Evolutionary conservation across 2,888 invertebrate species (phyloP).

Genomic region (Cabera pusaria): DNA sequence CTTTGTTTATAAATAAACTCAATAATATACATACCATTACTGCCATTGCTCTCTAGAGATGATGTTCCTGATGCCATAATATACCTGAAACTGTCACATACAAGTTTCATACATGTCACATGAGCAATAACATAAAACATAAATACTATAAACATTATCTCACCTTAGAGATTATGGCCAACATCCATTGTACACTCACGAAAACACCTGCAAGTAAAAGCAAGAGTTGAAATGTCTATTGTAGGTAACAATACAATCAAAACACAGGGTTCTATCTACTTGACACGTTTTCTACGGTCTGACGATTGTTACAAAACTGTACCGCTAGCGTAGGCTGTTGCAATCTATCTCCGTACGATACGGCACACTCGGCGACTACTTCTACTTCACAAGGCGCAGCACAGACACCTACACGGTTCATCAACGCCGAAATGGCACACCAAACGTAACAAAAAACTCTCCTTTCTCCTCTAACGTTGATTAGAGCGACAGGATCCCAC

Average conservation of each 20-base stretch:
- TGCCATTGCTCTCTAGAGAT: constrained; percentile 90
- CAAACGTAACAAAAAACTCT: constrained; percentile 60
- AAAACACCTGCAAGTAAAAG: constrained; percentile 31
- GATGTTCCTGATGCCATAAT: constrained; percentile 91
- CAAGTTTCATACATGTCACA: neutral
- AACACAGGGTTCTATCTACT: constrained; percentile 53
- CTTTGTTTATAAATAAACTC: constrained; percentile 4
- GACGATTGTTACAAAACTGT: constrained; percentile 76
- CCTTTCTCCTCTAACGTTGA: constrained; percentile 62
- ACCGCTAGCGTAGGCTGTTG: constrained; percentile 53
- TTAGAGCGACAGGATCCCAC: constrained; percentile 50
- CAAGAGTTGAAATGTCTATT: constrained; percentile 30
- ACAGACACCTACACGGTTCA: constrained; percentile 58
- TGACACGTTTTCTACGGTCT: constrained; percentile 81
- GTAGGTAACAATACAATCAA: constrained; percentile 35
- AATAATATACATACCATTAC: constrained; percentile 84
- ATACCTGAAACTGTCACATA: constrained; percentile 54
- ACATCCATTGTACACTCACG: constrained; percentile 45
- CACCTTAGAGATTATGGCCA: constrained; percentile 45
- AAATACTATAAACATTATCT: constrained; percentile 4
- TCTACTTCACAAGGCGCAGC: too few species aligned
- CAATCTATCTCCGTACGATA: constrained; percentile 39
- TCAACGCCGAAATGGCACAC: constrained; percentile 54
- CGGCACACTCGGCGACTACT: constrained; percentile 12
- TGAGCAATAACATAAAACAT: constrained; percentile 3